A percentile compares a stretch with the other conserved stretches of the same genome.
Conservation (phyloP, 2,113 vertebrate genomes). For the Nesoenas mayeri region DNA sequence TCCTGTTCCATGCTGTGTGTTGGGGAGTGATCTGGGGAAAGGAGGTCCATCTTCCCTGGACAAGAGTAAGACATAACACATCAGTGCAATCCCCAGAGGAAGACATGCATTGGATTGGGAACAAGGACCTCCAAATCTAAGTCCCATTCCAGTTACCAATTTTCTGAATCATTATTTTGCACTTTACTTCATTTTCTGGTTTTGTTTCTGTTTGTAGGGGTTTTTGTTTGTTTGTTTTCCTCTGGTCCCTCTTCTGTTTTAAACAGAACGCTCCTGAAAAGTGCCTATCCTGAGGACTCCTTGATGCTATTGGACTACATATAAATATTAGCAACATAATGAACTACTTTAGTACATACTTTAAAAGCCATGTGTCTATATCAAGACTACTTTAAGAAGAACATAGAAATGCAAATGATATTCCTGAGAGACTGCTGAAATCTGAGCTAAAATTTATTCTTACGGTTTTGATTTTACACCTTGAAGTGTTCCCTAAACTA, state of each 20-base stretch:
- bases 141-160: background rate
- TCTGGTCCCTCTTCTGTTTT: background rate
- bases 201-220: background rate
- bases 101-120: rapidly evolving
- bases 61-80: too few species aligned
- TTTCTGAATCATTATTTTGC: background rate
- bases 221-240: too few species aligned
- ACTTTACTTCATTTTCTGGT: background rate
- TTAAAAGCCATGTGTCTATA: background rate
- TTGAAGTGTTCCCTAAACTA: background rate
- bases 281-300: background rate
- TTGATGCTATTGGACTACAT: background rate
- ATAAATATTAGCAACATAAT: background rate
- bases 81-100: background rate
- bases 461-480: background rate
- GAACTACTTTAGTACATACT: background rate
- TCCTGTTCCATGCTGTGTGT: background rate
- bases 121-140: background rate
- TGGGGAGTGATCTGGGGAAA: background rate
- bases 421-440: background rate
- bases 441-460: background rate
- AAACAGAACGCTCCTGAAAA: background rate
- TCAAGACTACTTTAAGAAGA: background rate
- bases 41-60: background rate
- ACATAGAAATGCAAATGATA: background rate